Percentiles rank a stretch among this genome's conserved stretches.
Evolutionary conservation across 2,113 vertebrate genomes (phyloP).

Genomic region (Colinus virginianus): DNA sequence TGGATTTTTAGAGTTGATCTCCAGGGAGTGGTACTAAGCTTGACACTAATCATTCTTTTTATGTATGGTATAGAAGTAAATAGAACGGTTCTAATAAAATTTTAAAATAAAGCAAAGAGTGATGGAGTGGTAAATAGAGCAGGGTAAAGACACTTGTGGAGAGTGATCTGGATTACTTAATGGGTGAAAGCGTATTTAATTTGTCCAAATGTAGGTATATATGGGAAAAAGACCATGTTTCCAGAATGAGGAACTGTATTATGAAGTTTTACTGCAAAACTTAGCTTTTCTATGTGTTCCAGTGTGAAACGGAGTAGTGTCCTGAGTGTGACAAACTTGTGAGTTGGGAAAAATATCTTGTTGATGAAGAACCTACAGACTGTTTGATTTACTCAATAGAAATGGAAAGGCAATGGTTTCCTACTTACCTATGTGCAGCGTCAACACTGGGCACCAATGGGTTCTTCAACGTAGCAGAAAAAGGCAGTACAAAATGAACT

Average conservation of each 20-base stretch:
- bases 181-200: constrained; percentile 7
- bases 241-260: background rate
- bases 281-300: rapidly evolving
- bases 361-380: background rate
- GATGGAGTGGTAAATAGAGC: constrained; percentile 41
- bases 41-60: constrained; percentile 67
- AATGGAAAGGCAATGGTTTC: background rate
- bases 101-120: constrained; percentile 33
- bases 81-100: constrained; percentile 42
- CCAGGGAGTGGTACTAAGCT: constrained; percentile 36
- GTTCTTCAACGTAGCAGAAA: constrained; percentile 3
- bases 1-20: constrained; percentile 54
- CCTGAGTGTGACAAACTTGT: background rate
- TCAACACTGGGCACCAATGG: background rate
- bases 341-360: background rate
- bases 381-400: background rate
- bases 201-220: background rate
- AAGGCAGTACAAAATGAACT: background rate
- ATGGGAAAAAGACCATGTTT: background rate
- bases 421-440: background rate
- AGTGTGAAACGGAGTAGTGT: background rate
- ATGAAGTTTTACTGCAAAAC: background rate
- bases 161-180: background rate
- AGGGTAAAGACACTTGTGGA: constrained; percentile 12
- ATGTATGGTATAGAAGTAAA: constrained; percentile 48